Evolutionary conservation across 35 echinoderm and acorn worm species (phyloP), one percentile per base, ranked within the genome.

Genomic region (Heliocidaris erythrogramma): DNA sequence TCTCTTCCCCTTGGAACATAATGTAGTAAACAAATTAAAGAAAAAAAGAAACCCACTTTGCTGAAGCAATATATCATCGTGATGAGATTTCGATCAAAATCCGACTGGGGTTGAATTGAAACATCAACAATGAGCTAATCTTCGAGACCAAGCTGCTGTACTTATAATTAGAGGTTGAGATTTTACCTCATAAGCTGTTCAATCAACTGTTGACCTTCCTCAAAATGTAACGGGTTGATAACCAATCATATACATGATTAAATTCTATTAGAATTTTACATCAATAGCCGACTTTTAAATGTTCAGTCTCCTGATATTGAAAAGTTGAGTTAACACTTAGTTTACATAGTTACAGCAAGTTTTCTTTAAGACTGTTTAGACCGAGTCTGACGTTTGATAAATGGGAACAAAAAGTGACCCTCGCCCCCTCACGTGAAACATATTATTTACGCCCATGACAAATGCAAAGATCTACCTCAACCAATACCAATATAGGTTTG

Each of bases 21-120:
- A 78, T 78, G 65, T 18, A n/a, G 65, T 78, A 78, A 78, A 78
- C 65, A 78, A 78, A 78, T 78, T 78, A 78, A 78, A 78, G 65
- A 78, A 18, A 27, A 78, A 78, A 78, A 78, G 65, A 78, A 78
- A 78, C 65, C 65, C 65, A 78, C 65, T 78, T 78, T 78, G 65
- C 65, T 78, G 27, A 27, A 78, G 65, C 65, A 78, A 78, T 78
- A 27, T n/a, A 78, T 78, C 65, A 78, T n/a, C 65, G 7, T 27
- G 18, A 78, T 78, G 65, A 21, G 65, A 78, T 78, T n/a, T 78
- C 65, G n/a, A 78, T 78, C 65, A 78, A 78, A 78, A 78, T 78
- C 27, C 65, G 65, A 78, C 65, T 24, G 27, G 17, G 65, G 21
- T 78, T 78, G 21, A 78, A 78, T 78, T 78, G 65, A 78, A 78